These are phyloP conservation scores for Chloebia gouldiae DNA, from an alignment of 2,113 vertebrate genomes.

Conservation along the genomic window DNA sequence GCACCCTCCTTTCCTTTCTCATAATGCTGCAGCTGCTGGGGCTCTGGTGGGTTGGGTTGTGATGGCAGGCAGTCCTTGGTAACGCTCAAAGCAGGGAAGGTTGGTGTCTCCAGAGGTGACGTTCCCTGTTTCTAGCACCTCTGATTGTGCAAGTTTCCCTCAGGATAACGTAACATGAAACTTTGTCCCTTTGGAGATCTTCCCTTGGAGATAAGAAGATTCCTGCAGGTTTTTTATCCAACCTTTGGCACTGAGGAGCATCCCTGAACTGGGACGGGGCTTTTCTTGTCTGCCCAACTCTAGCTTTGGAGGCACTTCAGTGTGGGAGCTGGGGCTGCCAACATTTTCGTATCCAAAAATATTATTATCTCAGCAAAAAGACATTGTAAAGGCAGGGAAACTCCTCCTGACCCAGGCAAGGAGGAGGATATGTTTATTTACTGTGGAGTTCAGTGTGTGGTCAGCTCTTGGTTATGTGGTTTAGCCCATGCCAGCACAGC, in stretches of 20 bases:
- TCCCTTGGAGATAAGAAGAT: neutral
- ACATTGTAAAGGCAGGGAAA: neutral
- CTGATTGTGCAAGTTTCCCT: conserved; percentile 17
- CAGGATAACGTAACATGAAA: neutral
- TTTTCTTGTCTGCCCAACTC: neutral
- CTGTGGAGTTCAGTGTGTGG: neutral
- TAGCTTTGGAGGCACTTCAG: neutral
- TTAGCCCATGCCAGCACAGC: neutral
- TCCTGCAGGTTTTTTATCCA: neutral
- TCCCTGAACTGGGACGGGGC: neutral
- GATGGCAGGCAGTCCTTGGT: fast-evolving
- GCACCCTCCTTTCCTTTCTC: neutral
- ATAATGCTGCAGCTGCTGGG: neutral
- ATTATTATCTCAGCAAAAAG: neutral
- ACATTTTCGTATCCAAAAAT: neutral
- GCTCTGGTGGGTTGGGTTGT: neutral
- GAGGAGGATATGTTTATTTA: neutral
- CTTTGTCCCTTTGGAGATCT: conserved; percentile 10
- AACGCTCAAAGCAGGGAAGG: neutral
- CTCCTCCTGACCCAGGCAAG: neutral
- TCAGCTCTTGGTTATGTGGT: neutral
- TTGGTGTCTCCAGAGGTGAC: neutral
- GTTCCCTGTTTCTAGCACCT: neutral
- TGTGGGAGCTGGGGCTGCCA: neutral
- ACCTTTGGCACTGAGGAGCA: neutral